Percentiles rank a stretch among this genome's conserved stretches.
Evolutionary conservation across 1,140 invertebrate genomes (phyloP).

Genomic region (Drosophila murphyi): DNA sequence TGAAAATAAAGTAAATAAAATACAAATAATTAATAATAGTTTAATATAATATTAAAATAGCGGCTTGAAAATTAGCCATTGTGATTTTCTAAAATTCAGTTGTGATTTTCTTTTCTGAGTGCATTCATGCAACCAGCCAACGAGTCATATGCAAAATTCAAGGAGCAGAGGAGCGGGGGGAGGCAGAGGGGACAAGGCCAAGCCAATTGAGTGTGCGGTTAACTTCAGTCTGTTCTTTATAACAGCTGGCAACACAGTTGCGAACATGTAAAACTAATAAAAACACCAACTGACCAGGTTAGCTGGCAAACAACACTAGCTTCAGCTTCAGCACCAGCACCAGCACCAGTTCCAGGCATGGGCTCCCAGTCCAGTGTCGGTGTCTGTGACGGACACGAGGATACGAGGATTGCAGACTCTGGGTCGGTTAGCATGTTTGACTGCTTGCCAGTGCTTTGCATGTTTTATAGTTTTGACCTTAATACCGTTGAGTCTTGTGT

Average conservation of each 20-base stretch:
- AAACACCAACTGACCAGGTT: slow-evolving; percentile 43
- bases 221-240: slow-evolving; percentile 24
- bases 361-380: not conserved
- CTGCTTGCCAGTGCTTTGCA: slow-evolving; percentile 61
- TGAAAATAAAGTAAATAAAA: no score
- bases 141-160: slow-evolving; percentile 29
- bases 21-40: no score
- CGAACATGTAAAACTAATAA: slow-evolving; percentile 57
- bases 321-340: slow-evolving; percentile 1
- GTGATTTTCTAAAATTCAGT: no score
- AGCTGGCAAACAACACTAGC: not conserved
- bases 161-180: no score
- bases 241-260: slow-evolving; percentile 5
- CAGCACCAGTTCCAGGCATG: slow-evolving; percentile 1
- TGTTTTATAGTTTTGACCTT: slow-evolving; percentile 79
- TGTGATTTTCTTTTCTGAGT: no score
- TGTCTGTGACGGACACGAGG: slow-evolving; percentile 28
- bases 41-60: no score
- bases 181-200: not conserved
- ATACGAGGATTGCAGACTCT: slow-evolving; percentile 32
- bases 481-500: slow-evolving; percentile 62
- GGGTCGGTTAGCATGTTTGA: no score
- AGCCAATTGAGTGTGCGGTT: slow-evolving; percentile 42
- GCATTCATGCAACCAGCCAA: slow-evolving; percentile 19
- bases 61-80: no score